Evolutionary conservation across 2,113 vertebrate genomes (phyloP), one percentile per base, ranked within the genome.

Genomic region (Zosterops lateralis): DNA sequence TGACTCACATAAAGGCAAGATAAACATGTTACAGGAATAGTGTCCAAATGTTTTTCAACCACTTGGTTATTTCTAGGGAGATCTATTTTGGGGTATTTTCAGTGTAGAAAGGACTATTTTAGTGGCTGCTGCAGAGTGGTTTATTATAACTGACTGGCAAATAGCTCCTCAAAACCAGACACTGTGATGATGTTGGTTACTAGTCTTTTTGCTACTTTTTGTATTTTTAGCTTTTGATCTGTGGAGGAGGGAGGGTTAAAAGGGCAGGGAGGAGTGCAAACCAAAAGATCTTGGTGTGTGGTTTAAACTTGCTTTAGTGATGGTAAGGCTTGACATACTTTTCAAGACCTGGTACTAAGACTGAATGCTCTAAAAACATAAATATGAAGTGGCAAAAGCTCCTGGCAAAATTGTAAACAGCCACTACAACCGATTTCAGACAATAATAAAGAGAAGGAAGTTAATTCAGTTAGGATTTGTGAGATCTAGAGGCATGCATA

Each of bases 401-500:
- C 58, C 34, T 92, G n/a, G 47, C 21, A 72, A 90, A 87, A 50
- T 62, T 79, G 38, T 71, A 88, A 83, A 90, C 24, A 76, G 67
- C 61, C 80, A 32, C 84, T 67, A 66, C 29, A 45, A 15, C 74
- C 20, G 10, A 68, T 86, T 94, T 94, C 72, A 58, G 57, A 26
- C 29, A 54, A 71, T 48, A 90, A 81, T 56, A 74, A 79, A 65
- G 76, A 79, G 47, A n/a, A 47, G 20, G 34, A 90, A 80, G 47
- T 90, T 88, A 94, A 93, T 80, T 92, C 74, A 67, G 36, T 51
- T 83, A 74, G 74, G 32, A 45, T 90, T 76, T 83, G 70, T 42
- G 65, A 65, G 50, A 51, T 89, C 83, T 88, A 71, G 57, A 78
- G 70, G 40, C 18, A 44, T 21, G 10, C 9, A 5, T 77, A 42